phyloP scores from a whole-genome alignment of 1,140 invertebrate genomes.

The Trichogramma pretiosum region DNA sequence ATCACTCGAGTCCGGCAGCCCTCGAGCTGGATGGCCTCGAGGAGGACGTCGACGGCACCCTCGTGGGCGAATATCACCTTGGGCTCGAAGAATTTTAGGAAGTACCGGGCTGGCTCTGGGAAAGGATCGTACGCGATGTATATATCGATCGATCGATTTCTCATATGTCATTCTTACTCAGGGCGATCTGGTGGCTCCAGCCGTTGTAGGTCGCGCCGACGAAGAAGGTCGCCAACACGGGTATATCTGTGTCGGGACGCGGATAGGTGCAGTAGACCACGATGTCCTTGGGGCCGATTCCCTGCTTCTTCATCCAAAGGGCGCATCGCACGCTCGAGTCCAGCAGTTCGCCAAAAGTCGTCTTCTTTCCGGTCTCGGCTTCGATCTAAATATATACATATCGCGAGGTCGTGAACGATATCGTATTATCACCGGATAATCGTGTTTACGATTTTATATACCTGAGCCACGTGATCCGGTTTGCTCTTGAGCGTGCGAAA shows the following conservation, averaged over 20 bases:
- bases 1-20: slow-evolving; percentile 25
- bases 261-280: slow-evolving; percentile 40
- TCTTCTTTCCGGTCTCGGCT: slow-evolving; percentile 36
- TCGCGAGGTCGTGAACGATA: background rate
- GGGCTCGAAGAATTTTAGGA: slow-evolving; percentile 32
- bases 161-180: background rate
- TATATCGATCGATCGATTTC: background rate
- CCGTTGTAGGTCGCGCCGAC: slow-evolving; percentile 34
- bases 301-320: slow-evolving; percentile 34
- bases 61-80: slow-evolving; percentile 34
- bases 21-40: slow-evolving; percentile 20
- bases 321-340: slow-evolving; percentile 35
- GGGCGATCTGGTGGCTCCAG: slow-evolving; percentile 17
- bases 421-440: background rate
- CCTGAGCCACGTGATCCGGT: background rate
- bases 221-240: slow-evolving; percentile 39
- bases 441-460: background rate
- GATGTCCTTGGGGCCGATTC: slow-evolving; percentile 39
- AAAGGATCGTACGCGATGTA: slow-evolving; percentile 5
- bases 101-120: slow-evolving; percentile 27
- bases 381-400: slow-evolving; percentile 33
- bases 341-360: slow-evolving; percentile 36
- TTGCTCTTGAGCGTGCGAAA: background rate
- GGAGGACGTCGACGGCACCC: slow-evolving; percentile 16
- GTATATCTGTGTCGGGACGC: slow-evolving; percentile 42